phyloP scores from a whole-genome alignment of 2,888 invertebrate genomes.

The Elegia similella region DNA sequence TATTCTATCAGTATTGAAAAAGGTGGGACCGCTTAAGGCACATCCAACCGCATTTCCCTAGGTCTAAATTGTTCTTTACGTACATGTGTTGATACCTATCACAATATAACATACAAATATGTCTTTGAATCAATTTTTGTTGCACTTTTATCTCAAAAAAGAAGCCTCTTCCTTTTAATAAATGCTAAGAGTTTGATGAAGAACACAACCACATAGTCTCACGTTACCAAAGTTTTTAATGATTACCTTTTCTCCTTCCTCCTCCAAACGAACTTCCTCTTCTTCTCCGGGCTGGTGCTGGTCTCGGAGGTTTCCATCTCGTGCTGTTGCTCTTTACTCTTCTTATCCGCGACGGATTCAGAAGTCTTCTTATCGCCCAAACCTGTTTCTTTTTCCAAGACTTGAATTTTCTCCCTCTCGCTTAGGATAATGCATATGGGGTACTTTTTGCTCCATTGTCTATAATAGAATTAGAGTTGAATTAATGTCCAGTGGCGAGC shows the following conservation, averaged over 20 bases:
- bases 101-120: too few relatives aligned
- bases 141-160: too few relatives aligned
- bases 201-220: too few relatives aligned
- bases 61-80: too few relatives aligned
- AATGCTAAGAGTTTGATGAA: too few relatives aligned
- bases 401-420: constrained; percentile 74
- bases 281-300: constrained; percentile 71
- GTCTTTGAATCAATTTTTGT: too few relatives aligned
- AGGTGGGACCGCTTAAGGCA: too few relatives aligned
- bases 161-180: too few relatives aligned
- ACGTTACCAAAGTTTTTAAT: background rate
- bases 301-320: constrained; percentile 73
- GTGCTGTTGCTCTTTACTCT: constrained; percentile 45
- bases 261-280: constrained; percentile 71
- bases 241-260: constrained; percentile 64
- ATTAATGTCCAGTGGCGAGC: too few relatives aligned
- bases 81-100: too few relatives aligned
- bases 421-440: constrained; percentile 89
- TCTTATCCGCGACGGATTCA: constrained; percentile 54
- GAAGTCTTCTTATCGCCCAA: constrained; percentile 51
- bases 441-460: constrained; percentile 96
- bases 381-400: constrained; percentile 63
- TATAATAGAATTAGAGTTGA: constrained; percentile 37
- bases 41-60: too few relatives aligned
- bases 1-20: too few relatives aligned